phyloP scores from a whole-genome alignment of 2,113 vertebrate species.

The Ploceus nigricollis region DNA sequence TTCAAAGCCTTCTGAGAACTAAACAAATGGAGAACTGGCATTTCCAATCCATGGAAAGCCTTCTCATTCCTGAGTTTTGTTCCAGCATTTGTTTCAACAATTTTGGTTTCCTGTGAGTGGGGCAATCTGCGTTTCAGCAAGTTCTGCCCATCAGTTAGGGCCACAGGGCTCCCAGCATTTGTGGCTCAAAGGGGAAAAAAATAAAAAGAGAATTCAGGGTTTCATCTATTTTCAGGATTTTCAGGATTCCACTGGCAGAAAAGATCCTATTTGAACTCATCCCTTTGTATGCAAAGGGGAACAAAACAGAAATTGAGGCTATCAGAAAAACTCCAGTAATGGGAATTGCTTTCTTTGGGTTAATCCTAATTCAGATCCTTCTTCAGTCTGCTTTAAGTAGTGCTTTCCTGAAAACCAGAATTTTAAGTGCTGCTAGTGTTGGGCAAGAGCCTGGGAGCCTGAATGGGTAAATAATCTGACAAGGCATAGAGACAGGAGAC shows the following conservation, averaged over 20 bases:
- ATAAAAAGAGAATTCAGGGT: not conserved
- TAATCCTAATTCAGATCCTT: not conserved
- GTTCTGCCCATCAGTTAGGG: not conserved
- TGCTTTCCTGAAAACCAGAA: slow-evolving; percentile 9
- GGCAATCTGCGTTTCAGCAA: not conserved
- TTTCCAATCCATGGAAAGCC: slow-evolving; percentile 43
- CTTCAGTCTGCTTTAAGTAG: not conserved
- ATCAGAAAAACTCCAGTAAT: not conserved
- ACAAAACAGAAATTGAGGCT: not conserved
- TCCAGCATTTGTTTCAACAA: slow-evolving; percentile 35
- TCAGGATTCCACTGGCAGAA: not conserved
- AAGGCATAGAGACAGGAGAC: slow-evolving; percentile 42
- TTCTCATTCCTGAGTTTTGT: slow-evolving; percentile 32
- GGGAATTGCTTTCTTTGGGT: not conserved
- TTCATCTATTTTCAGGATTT: not conserved
- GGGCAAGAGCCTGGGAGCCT: slow-evolving; percentile 32
- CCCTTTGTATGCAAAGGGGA: not conserved
- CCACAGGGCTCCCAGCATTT: not conserved
- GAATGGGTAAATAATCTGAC: slow-evolving; percentile 48
- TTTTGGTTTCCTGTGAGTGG: slow-evolving; percentile 36
- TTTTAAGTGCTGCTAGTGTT: slow-evolving; percentile 2
- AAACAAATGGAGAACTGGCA: slow-evolving; percentile 16
- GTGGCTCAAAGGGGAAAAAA: not conserved
- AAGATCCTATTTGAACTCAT: not conserved
- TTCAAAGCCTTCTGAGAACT: slow-evolving; percentile 39